Evolutionary conservation across 2,888 invertebrate species (phyloP), one percentile per base, ranked within the genome.

Genomic region (Drosophila colorata): DNA sequence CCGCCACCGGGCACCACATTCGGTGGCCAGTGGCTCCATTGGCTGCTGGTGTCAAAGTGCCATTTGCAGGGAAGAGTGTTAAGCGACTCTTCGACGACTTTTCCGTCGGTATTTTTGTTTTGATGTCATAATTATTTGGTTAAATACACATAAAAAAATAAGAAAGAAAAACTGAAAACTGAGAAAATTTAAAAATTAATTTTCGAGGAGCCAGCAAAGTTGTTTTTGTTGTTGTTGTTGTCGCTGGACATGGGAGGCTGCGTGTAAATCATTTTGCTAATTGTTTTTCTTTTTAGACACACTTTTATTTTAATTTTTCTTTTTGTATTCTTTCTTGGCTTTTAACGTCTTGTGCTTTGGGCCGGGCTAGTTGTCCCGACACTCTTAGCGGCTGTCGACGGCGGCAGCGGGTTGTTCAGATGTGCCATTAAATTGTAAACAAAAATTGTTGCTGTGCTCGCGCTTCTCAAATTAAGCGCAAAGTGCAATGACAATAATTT

Each of bases 111-210:
- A 61, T 58, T 77, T 87, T 87, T 69, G 58, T 68, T 80, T 88
- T 87, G 87, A 88, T 88, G 82, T 86, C 89, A 78, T 86, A 86
- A 86, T 85, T 87, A 85, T 84, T 85, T 88, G 69, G 60, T 81
- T 77, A 88, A 85, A 85, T 81, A 86, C 60, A 78, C 66, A 67
- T 38, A 65, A 57, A 64, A 37, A 55, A 33, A 9, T 2, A 28
- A 28, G 28, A 28, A 20, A 38, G 31, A 41, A 49, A 25, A 56
- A 23, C 11, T 57, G 66, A 76, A 84, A 78, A 72, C 52, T 72
- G 46, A 43, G 68, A 61, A 74, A 70, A 78, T 71, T 79, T 56
- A 63, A 77, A 78, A 69, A 52, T 61, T 69, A 35, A 48, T 66
- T 66, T 58, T 71, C 28, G 70, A 70, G 40, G 37, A 64, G 70